Conservation (phyloP, 2,113 vertebrate genomes). For the Dinomys branickii region DNA sequence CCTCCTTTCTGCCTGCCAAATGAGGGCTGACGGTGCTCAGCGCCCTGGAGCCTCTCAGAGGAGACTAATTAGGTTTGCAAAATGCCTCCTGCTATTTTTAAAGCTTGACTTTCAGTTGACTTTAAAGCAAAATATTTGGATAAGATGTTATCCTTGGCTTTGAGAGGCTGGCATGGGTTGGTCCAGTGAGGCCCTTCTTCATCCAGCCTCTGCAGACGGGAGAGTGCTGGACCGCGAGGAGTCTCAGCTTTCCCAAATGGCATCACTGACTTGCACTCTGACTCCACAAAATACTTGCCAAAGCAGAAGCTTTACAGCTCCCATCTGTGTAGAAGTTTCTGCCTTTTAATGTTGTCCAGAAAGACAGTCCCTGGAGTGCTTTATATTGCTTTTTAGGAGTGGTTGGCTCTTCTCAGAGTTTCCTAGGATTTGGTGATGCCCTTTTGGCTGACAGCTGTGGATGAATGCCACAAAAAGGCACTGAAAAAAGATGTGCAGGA, state of each 20-base stretch:
- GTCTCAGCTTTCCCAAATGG: neutral
- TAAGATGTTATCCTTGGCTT: conserved; percentile 26
- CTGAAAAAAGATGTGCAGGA: neutral
- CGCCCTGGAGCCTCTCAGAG: neutral
- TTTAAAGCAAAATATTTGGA: conserved; percentile 65
- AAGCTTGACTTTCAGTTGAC: conserved; percentile 67
- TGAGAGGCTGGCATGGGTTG: neutral
- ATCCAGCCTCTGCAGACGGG: neutral
- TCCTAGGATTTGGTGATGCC: neutral
- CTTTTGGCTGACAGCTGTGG: neutral
- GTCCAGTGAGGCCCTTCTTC: neutral
- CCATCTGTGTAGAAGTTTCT: neutral
- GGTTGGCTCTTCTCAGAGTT: neutral
- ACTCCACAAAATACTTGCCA: neutral
- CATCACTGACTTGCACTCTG: neutral
- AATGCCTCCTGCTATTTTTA: conserved; percentile 63
- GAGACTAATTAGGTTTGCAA: conserved; percentile 48
- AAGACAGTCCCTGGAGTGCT: neutral
- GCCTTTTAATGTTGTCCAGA: conserved; percentile 54
- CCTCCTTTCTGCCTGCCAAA: neutral
- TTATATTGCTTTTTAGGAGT: conserved; percentile 30
- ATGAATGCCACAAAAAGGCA: neutral
- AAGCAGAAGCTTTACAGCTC: conserved; percentile 12
- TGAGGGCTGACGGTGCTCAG: neutral
- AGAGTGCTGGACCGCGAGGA: neutral